Evolutionary conservation across 2,113 vertebrate genomes (phyloP), one percentile per base, ranked within the genome.

Genomic region (Salvator merianae): DNA sequence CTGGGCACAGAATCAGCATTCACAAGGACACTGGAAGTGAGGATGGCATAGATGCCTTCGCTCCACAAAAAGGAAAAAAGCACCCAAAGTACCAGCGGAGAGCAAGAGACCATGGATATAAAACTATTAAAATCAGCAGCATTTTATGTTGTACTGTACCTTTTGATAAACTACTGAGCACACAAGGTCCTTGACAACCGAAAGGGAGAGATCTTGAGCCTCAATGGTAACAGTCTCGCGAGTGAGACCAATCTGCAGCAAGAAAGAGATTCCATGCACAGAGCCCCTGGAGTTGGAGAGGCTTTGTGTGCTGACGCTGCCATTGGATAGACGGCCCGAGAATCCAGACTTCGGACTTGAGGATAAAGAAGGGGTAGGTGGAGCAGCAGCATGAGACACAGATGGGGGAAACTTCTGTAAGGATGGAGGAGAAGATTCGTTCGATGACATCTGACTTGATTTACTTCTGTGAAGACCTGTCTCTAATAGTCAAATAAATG

Each of bases 101-200:
- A 50, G 13, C 16, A 86, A 65, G 71, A 93, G 73, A 62, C 13
- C 68, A 84, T 83, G 88, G 75, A 65, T 92, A 71, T 26, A 66
- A 43, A 18, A 7, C 0, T 36, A 83, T 75, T 72, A 82, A 14
- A 43, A 83, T 63, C 76, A 91, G 5, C 80, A 87, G 87, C 0
- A 10, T 0, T 32, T 63, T 0, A 80, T 87, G 1, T 20, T 73
- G 36, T 76, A 95, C 82, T 89, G 47, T 98, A 99, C 98, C 98
- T 99, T 99, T 91, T 99, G 98, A 95, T 99, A 98, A 94, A 99
- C 98, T 93, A 99, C 98, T 84, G 98, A 99, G 94, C 98, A 99
- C 87, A 99, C 98, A 34, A 99, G 96, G 93, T 99, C 98, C 93
- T 99, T 99, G 87, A 99, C 97, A 87, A 98, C 94, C 47, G 98